Evolutionary conservation across 1,140 invertebrate species (phyloP), one percentile per base, ranked within the genome.

Genomic region (Pachyrhynchus sulphureomaculatus): DNA sequence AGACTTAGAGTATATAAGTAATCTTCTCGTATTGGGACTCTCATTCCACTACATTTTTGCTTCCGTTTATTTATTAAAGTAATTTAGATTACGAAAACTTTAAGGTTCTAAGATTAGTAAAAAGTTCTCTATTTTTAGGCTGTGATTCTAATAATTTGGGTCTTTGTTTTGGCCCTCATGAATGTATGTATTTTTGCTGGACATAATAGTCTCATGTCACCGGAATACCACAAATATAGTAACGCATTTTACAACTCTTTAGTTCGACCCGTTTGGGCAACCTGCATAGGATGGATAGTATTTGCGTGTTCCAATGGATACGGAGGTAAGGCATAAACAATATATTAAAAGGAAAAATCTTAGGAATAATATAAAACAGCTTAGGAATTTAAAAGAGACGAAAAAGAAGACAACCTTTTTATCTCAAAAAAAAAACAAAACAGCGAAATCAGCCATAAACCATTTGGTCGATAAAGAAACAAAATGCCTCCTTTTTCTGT

Each of bases 261-360:
- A 5, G 78, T 83, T 26, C 77, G 88, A 24, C 75, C 82, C 2
- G 18, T 1, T 73, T 76, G 0, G 88, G 83, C 79, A 81, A 0
- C 4, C 86, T 0, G 79, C 76, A 0, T 91, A 2, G 79, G 80
- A 1, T 90, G 88, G 86, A 77, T 91, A 8, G 81, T 89, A 4
- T 84, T 87, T 37, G 84, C 85, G 2, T 88, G 88, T 65, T 73
- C 79, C 2, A 78, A 82, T 45, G 86, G 84, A 24, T 83, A 85
- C 69, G 88, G 84, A 62, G 86, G 86, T 85, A 71, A 51, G 39
- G 10, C 44, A 17, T 37, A n/a, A n/a, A n/a, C n/a, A n/a, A n/a
- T n/a, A n/a, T n/a, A n/a, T n/a, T n/a, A n/a, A n/a, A n/a, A n/a
- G n/a, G n/a, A n/a, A n/a, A n/a, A n/a, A n/a, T n/a, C n/a, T n/a